Conservation (phyloP, 2,888 invertebrate genomes). For the Drosophila meridiana region DNA sequence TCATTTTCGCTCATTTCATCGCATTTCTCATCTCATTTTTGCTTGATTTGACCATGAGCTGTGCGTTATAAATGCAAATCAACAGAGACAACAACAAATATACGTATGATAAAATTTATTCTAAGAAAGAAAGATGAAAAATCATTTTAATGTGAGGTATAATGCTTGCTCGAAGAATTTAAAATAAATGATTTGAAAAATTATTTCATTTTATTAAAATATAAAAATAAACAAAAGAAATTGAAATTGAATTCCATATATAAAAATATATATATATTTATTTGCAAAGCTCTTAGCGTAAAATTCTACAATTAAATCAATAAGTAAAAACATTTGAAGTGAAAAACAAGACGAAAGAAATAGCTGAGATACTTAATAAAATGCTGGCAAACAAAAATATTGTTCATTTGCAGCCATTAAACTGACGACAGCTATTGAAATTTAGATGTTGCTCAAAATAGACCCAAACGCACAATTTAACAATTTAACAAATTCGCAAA, state of each 20-base stretch:
- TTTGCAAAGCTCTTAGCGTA: background rate
- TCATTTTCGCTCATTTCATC: conserved; percentile 23
- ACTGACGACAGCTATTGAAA: conserved; percentile 13
- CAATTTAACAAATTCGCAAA: conserved; percentile 38
- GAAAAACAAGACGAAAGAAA: background rate
- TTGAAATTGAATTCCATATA: background rate
- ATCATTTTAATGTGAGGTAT: too few species aligned
- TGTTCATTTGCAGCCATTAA: conserved; percentile 11
- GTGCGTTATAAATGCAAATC: conserved; percentile 43
- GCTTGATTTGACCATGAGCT: conserved; percentile 25
- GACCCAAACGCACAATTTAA: conserved; percentile 15
- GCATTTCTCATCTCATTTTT: background rate
- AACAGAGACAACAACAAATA: conserved; percentile 1
- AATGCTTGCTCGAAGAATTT: background rate
- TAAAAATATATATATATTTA: too few species aligned
- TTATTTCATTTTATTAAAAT: background rate
- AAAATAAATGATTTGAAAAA: background rate
- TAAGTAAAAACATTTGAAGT: background rate
- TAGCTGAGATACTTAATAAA: background rate
- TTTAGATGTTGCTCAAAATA: conserved; percentile 15
- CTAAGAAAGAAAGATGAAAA: background rate
- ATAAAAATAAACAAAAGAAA: background rate
- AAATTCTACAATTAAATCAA: background rate
- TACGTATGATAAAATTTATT: conserved; percentile 11
- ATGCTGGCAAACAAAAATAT: background rate